Base-by-base conservation (phyloP, 2,888 invertebrate genomes). In the Glyphotaelius pellucidus region DNA sequence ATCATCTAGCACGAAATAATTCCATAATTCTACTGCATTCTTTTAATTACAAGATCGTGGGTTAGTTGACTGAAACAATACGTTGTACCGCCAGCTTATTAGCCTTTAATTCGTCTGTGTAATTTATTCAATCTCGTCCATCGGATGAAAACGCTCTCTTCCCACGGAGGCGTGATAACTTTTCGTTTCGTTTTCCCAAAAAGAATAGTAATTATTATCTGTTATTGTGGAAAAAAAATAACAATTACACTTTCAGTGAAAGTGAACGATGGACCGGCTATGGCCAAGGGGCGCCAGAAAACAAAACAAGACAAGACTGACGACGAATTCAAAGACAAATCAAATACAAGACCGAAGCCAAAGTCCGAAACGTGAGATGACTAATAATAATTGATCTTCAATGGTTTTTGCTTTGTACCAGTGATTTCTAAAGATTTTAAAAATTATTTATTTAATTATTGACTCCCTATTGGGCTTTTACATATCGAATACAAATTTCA, bases 181-280 rank as follows among this genome's bases (percentile, higher is more conserved):
- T 89, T 89, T 89, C 32, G 88, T 89, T 89, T 89, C 88, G 35
- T 89, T 87, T 89, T 89, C 88, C 88, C 88, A 80, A 89, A 88
- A 52, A 88, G 67, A 67, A 67, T 67, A 67, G 67, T 67, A n/a
- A 67, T 67, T 67, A 67, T 67, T 25, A 67, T 67, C 52, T 67
- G 9, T 67, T 67, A 67, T 67, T 67, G 67, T 67, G 67, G 67
- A 67, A 67, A 67, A n/a, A 52, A 67, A 52, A 67, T 67, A 67
- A 25, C 67, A 67, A 67, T 67, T 67, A 67, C 67, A 35, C 52
- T 87, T 87, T 87, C 52, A 52, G 87, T 87, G 87, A 87, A 87
- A 87, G 87, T 87, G 87, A 87, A 47, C 47, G 87, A 47, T 52
- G 87, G 15, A 67, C 31, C 35, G 42, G 12, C 86, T 2, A 86